A percentile compares a stretch with the other conserved stretches of the same genome.
Conservation (phyloP, 2,113 vertebrate genomes). For the Cricetomys ansorgei region DNA sequence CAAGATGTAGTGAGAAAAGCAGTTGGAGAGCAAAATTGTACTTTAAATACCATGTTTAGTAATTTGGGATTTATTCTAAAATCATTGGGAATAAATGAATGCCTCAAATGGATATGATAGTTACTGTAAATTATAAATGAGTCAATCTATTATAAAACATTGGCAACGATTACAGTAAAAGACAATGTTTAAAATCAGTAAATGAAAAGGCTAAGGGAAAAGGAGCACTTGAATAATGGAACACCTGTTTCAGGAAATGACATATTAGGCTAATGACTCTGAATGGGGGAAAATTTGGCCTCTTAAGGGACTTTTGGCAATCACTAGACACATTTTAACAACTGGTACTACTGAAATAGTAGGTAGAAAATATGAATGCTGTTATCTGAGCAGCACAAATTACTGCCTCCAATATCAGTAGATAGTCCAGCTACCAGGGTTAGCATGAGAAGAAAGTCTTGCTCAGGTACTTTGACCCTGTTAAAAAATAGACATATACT, state of each 20-base stretch:
- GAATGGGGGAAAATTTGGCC: neutral
- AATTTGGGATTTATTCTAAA: neutral
- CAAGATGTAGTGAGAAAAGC: neutral
- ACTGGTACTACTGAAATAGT: neutral
- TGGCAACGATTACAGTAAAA: neutral
- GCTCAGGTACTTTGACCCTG: neutral
- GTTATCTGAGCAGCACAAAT: neutral
- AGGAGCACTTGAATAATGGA: neutral
- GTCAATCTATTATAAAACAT: neutral
- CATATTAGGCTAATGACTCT: neutral
- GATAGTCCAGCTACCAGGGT: neutral
- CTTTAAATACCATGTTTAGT: neutral
- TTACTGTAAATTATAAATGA: neutral
- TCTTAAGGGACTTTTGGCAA: neutral
- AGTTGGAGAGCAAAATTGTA: neutral
- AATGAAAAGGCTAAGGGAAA: neutral
- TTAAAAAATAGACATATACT: neutral
- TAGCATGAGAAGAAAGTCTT: neutral
- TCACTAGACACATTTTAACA: neutral
- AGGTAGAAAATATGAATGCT: neutral
- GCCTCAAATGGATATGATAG: neutral
- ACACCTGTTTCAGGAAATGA: constrained; percentile 3
- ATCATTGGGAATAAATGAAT: neutral
- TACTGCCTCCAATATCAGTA: neutral
- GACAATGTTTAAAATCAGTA: constrained; percentile 3